Percentiles rank a stretch among this genome's conserved stretches.
These are phyloP conservation scores for Lepidurus packardi DNA, from an alignment of 1,140 invertebrate genomes.

Conservation along the genomic window DNA sequence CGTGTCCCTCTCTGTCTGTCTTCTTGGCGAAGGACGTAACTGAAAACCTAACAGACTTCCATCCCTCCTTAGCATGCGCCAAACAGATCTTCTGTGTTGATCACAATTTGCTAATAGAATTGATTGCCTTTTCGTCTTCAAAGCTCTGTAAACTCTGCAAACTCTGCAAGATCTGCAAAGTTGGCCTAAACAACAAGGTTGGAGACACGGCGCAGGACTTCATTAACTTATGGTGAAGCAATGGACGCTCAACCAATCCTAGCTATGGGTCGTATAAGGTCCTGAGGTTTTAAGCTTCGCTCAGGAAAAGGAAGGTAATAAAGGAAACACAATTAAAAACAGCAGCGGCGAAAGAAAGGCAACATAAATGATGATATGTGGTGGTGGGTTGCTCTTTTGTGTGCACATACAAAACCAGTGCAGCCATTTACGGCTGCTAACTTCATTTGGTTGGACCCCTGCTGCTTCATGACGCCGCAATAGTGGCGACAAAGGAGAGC, in stretches of 20 bases:
- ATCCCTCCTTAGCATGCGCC: no score
- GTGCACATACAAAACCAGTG: neutral
- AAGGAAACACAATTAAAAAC: neutral
- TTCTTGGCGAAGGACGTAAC: no score
- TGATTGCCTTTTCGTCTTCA: neutral
- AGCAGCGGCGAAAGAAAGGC: neutral
- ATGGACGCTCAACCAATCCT: neutral
- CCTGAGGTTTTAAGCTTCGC: neutral
- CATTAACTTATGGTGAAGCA: neutral
- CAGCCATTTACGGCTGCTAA: neutral
- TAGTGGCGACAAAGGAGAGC: neutral
- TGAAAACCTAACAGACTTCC: no score
- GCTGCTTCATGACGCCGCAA: neutral
- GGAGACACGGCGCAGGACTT: neutral
- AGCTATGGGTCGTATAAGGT: neutral
- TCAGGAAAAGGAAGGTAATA: neutral
- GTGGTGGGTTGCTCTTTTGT: neutral
- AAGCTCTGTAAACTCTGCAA: neutral
- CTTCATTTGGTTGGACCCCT: slow-evolving; percentile 1
- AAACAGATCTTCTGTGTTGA: no score
- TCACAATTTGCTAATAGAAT: neutral
- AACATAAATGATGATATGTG: slow-evolving; percentile 4
- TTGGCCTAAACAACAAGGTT: neutral
- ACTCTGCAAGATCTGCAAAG: neutral
- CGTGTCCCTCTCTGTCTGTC: no score